Conservation (phyloP, 2,797 vertebrate genomes). For the Scleropages formosus region DNA sequence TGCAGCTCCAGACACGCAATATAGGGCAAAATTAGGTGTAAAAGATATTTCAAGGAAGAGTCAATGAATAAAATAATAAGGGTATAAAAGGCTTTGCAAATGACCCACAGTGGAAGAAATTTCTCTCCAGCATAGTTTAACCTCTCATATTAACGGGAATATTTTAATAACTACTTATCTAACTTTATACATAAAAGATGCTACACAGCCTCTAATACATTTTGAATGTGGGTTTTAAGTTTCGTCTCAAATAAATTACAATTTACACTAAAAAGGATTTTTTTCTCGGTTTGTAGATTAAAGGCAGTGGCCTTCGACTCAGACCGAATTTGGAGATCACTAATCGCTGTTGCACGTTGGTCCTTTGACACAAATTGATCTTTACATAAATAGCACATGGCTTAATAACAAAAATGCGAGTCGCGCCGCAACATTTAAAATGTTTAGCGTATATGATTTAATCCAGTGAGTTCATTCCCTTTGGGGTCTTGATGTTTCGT, state of each 20-base stretch:
- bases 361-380: conserved; percentile 4
- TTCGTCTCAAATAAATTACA: conserved; percentile 45
- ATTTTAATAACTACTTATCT: conserved; percentile 46
- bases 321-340: conserved; percentile 8
- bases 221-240: conserved; percentile 40
- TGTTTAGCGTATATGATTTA: neutral
- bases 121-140: conserved; percentile 42
- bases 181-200: conserved; percentile 50
- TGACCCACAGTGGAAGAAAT: conserved; percentile 45
- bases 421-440: neutral
- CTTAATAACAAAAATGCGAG: conserved; percentile 12
- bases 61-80: conserved; percentile 52
- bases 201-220: conserved; percentile 35
- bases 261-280: conserved; percentile 37
- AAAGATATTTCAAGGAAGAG: conserved; percentile 49
- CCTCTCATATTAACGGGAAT: conserved; percentile 46
- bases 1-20: neutral
- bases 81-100: conserved; percentile 46
- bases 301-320: conserved; percentile 10
- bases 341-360: neutral
- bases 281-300: conserved; percentile 17
- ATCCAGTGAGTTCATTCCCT: conserved; percentile 7
- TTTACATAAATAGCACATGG: neutral
- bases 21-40: conserved; percentile 37
- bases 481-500: conserved; percentile 6